These are phyloP conservation scores for Leptopilina boulardi DNA, from an alignment of 1,140 invertebrate genomes.

Conservation along the genomic window DNA sequence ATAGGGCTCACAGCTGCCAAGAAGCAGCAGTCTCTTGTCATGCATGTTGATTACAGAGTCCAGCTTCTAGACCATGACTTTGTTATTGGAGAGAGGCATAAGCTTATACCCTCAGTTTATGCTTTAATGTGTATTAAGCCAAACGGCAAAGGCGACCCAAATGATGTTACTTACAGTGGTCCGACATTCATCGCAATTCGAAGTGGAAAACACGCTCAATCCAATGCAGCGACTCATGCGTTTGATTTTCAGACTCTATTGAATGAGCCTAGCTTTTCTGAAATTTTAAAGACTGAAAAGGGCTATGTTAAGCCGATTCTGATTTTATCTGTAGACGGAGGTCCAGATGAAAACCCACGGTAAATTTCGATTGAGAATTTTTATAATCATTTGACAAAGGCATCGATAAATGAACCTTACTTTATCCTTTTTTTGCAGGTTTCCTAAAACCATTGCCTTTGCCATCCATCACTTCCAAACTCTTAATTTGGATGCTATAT, in stretches of 20 bases:
- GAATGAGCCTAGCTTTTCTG: slow-evolving; percentile 52
- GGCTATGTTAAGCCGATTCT: slow-evolving; percentile 67
- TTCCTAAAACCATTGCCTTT: slow-evolving; percentile 57
- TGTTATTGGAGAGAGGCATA: slow-evolving; percentile 60
- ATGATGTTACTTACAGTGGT: slow-evolving; percentile 64
- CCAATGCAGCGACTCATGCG: slow-evolving; percentile 65
- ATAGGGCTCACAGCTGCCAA: slow-evolving; percentile 50
- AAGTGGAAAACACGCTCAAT: slow-evolving; percentile 63
- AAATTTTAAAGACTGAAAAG: slow-evolving; percentile 54
- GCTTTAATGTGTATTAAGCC: slow-evolving; percentile 57
- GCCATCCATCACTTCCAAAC: slow-evolving; percentile 64
- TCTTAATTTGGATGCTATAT: slow-evolving; percentile 70
- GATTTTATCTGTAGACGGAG: slow-evolving; percentile 56
- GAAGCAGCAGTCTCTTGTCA: slow-evolving; percentile 58
- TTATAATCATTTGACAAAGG: slow-evolving; percentile 51
- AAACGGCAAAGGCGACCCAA: slow-evolving; percentile 54
- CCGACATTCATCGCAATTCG: slow-evolving; percentile 70
- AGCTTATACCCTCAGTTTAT: slow-evolving; percentile 64
- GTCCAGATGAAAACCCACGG: background rate
- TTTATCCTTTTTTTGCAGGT: slow-evolving; percentile 4
- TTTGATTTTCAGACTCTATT: slow-evolving; percentile 62
- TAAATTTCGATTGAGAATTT: slow-evolving; percentile 72
- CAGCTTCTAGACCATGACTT: slow-evolving; percentile 66
- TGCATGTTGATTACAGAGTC: slow-evolving; percentile 70
- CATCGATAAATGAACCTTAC: background rate